These are phyloP conservation scores for Raphicerus campestris DNA, from an alignment of 2,113 vertebrate genomes.

Conservation along the genomic window DNA sequence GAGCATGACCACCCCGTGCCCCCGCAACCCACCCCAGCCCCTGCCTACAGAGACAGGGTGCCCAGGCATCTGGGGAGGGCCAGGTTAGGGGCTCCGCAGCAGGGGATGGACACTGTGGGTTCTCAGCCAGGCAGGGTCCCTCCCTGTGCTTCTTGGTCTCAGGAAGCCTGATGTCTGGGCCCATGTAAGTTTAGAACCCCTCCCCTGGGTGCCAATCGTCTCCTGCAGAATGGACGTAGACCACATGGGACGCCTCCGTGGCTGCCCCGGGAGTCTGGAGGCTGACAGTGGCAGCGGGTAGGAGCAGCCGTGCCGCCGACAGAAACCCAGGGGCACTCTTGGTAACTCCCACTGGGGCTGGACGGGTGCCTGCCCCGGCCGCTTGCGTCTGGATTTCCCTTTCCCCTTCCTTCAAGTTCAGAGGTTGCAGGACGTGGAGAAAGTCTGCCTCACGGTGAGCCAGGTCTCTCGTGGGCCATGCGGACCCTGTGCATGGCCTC, in stretches of 20 bases:
- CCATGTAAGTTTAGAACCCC: neutral
- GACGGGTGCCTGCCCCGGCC: accelerated
- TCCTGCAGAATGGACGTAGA: neutral
- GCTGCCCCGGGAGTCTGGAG: neutral
- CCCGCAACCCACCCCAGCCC: neutral
- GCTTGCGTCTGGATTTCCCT: neutral
- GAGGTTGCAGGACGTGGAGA: neutral
- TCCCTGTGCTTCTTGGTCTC: neutral
- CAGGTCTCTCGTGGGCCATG: accelerated
- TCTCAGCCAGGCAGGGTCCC: neutral
- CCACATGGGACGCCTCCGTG: accelerated
- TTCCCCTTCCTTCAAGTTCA: neutral
- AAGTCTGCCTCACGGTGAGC: neutral
- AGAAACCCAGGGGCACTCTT: accelerated
- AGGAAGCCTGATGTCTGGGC: neutral
- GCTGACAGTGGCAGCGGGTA: neutral
- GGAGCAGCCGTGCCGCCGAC: accelerated
- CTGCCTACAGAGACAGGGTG: neutral
- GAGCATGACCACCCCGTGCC: neutral
- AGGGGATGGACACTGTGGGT: neutral
- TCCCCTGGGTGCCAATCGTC: too few relatives aligned
- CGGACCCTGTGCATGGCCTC: accelerated
- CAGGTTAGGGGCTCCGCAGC: neutral
- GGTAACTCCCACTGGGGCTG: neutral
- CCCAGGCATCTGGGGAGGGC: neutral